Base-by-base conservation (phyloP, 2,113 vertebrate genomes). In the Macquaria ambigua region DNA sequence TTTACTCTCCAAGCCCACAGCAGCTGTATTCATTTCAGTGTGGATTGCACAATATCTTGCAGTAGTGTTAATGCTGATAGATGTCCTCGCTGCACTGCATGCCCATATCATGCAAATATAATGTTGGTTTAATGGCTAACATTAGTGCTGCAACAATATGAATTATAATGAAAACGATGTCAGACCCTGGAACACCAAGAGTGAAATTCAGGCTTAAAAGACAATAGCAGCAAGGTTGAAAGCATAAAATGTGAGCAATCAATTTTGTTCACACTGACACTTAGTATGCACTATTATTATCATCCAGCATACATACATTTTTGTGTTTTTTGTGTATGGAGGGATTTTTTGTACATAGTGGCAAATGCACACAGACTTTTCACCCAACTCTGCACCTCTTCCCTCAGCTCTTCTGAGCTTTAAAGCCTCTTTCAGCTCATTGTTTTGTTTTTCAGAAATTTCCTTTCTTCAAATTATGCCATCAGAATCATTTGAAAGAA, bases 21-120 rank as follows among this genome's bases (percentile, higher is more conserved):
- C 81, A 68, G 77, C 80, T 69, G 53, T 21, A 9, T 69, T 21
- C 1, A 50, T 58, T 82, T 59, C 21, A 55, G 23, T 46, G 56
- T 43, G 31, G 8, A 18, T 48, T 41, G 39, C 52, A 68, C 53
- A 58, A 21, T 25, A n/a, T 34, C 20, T 31, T 50, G 61, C 37
- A 41, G 28, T 18, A 68, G 43, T 34, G 23, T n/a, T 50, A 48
- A 68, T 56, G 25, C 16, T 62, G 52, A 69, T 25, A 18, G 12
- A 70, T 58, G 12, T 21, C 12, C 3, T 34, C 20, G 9, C 53
- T n/a, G 63, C 34, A 15, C 72, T 58, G 55, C 37, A 75, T 23
- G 21, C 8, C 31, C 43, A 50, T 73, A 0, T 25, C 15, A 71
- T n/a, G 23, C 25, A 46, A 69, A 82, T 55, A 46, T 53, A 18